These are phyloP conservation scores for Lamellibrachia luymesi DNA, from an alignment of 1,140 invertebrate genomes.

Conservation along the genomic window DNA sequence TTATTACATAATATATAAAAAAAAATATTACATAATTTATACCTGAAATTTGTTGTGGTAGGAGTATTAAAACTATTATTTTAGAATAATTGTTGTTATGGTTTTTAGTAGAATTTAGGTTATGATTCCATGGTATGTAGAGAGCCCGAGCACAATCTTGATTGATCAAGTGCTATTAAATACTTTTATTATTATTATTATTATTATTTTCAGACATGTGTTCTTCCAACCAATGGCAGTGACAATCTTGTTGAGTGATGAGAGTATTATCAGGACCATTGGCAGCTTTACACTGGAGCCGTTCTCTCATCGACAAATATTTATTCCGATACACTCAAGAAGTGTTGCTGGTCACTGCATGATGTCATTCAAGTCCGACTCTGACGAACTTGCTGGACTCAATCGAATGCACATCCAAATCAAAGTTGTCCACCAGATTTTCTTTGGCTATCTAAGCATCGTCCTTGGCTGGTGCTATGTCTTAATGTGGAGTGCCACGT, in stretches of 20 bases:
- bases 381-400: background rate
- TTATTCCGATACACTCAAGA: conserved; percentile 15
- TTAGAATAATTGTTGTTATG: too few relatives aligned
- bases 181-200: too few relatives aligned
- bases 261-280: conserved; percentile 8
- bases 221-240: background rate
- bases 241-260: conserved; percentile 11
- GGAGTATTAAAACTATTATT: too few relatives aligned
- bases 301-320: background rate
- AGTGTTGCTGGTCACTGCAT: conserved; percentile 19
- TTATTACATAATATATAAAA: too few relatives aligned
- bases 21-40: too few relatives aligned
- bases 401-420: conserved; percentile 12
- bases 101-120: too few relatives aligned
- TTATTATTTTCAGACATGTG: background rate
- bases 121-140: too few relatives aligned
- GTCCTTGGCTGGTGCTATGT: conserved; percentile 16
- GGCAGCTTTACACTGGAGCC: conserved; percentile 9
- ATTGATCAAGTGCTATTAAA: too few relatives aligned
- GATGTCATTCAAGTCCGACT: conserved; percentile 16
- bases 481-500: conserved; percentile 12
- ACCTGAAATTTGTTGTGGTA: too few relatives aligned
- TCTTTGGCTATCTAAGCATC: conserved; percentile 19
- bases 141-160: too few relatives aligned
- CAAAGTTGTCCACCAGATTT: conserved; percentile 17